Percentiles rank a stretch among this genome's conserved stretches.
These are phyloP conservation scores for Psittacula cyanocephala DNA, from an alignment of 2,113 vertebrate species.

Conservation along the genomic window DNA sequence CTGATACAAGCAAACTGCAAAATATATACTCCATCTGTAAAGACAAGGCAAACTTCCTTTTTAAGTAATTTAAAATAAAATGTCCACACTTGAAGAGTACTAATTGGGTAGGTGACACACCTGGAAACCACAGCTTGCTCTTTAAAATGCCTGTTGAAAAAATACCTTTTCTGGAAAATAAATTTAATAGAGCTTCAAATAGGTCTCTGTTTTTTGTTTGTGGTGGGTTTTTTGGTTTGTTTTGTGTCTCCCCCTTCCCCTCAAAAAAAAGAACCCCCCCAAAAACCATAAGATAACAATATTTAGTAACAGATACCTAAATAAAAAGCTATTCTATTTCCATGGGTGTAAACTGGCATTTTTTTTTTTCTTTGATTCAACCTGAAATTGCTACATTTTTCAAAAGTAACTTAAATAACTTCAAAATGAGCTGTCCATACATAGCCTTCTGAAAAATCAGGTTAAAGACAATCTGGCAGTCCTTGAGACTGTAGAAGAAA, in stretches of 20 bases:
- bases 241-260: neutral
- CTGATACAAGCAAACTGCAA: neutral
- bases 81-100: neutral
- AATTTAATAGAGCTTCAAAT: neutral
- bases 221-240: neutral
- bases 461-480: neutral
- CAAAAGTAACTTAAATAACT: neutral
- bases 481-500: neutral
- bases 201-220: neutral
- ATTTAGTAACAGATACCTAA: neutral
- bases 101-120: neutral
- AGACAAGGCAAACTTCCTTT: neutral
- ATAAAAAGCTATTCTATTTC: neutral
- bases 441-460: slow-evolving; percentile 9
- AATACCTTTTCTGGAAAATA: neutral
- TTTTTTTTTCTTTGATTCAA: neutral
- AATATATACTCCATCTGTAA: neutral
- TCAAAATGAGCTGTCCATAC: neutral
- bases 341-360: neutral
- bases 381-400: neutral
- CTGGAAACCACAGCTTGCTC: neutral
- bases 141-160: neutral
- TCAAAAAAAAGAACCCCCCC: neutral
- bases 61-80: neutral
- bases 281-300: neutral